Evolutionary conservation across 1,140 invertebrate species (phyloP).

Genomic region (Helicoverpa zea): DNA sequence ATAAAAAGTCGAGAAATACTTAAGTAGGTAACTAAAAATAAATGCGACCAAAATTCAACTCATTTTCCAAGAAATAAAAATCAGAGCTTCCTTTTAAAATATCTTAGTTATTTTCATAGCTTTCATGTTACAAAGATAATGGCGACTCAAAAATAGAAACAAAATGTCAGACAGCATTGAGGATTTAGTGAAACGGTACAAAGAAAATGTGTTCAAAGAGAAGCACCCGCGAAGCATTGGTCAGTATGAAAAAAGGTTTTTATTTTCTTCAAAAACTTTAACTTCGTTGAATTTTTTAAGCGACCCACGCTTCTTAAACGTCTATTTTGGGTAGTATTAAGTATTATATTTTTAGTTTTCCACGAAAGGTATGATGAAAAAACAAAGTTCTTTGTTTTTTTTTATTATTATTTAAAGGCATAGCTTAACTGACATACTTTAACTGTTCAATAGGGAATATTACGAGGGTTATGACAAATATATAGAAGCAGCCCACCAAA

Average conservation of each 20-base stretch:
- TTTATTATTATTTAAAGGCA: no score
- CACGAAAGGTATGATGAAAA: no score
- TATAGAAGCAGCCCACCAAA: no score
- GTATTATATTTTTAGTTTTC: no score
- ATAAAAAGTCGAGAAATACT: not conserved
- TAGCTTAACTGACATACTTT: no score
- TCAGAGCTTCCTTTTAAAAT: not conserved
- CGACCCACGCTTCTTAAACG: no score
- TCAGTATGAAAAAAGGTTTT: slow-evolving; percentile 64
- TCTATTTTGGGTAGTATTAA: not conserved
- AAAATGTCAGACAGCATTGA: slow-evolving; percentile 76
- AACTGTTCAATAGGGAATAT: no score
- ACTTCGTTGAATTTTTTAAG: not conserved
- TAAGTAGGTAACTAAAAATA: not conserved
- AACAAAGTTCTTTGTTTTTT: no score
- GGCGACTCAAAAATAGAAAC: slow-evolving; percentile 50
- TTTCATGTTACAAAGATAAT: slow-evolving; percentile 44
- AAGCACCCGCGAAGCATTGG: slow-evolving; percentile 70
- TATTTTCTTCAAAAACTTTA: not conserved
- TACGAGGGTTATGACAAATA: no score
- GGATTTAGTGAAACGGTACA: slow-evolving; percentile 67
- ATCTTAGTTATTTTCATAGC: not conserved
- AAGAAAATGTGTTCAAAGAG: slow-evolving; percentile 66
- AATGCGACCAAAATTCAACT: slow-evolving; percentile 10
- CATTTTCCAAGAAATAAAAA: not conserved